Conservation (phyloP, 1,140 invertebrate species). For the Ladona fulva region DNA sequence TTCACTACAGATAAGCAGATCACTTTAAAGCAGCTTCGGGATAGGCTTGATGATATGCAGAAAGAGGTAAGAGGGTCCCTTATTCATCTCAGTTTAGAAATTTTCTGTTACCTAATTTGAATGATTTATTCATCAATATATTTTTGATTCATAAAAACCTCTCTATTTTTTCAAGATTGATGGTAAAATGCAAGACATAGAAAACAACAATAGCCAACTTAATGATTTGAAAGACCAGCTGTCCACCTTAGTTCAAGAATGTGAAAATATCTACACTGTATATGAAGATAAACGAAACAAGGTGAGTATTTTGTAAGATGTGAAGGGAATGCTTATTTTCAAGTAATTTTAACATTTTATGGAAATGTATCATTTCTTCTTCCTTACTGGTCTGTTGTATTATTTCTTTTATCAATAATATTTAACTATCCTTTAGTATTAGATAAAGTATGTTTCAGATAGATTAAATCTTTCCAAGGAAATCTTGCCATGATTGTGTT, state of each 20-base stretch:
- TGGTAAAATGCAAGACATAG: conserved; percentile 68
- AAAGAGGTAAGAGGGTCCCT: conserved; percentile 41
- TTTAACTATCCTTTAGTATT: too few relatives aligned
- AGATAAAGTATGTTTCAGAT: too few relatives aligned
- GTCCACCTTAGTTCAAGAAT: conserved; percentile 45
- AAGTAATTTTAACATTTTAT: too few relatives aligned
- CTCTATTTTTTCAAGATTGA: conserved; percentile 46
- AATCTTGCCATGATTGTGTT: too few relatives aligned
- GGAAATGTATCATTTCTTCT: too few relatives aligned
- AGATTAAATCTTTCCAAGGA: too few relatives aligned
- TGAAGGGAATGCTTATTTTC: too few relatives aligned
- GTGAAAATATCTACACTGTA: conserved; percentile 45
- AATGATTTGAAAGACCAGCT: conserved; percentile 56
- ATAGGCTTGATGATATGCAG: conserved; percentile 56
- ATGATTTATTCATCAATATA: conserved; percentile 19
- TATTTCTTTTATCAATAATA: too few relatives aligned
- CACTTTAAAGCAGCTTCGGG: conserved; percentile 73
- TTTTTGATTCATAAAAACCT: conserved; percentile 19
- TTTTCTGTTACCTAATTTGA: neutral
- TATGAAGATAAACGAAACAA: conserved; percentile 49
- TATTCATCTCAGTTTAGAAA: neutral
- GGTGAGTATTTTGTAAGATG: conserved; percentile 23
- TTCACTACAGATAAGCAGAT: conserved; percentile 64
- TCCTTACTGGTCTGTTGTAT: too few relatives aligned
- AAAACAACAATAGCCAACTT: conserved; percentile 70